Evolutionary conservation across 2,888 invertebrate species (phyloP).

Genomic region (Pseudolycoriella hygida): DNA sequence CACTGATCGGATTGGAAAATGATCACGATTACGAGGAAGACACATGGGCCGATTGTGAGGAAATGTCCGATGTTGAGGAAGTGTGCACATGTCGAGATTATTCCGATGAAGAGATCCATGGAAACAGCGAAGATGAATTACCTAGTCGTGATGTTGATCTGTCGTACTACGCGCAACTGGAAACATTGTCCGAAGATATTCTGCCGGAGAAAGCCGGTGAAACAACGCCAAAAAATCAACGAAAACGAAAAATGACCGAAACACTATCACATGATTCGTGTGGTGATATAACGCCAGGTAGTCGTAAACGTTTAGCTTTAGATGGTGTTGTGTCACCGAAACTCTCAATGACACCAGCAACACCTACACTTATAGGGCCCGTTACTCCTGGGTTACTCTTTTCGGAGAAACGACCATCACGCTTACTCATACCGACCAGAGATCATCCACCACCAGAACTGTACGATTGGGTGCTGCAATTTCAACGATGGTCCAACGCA

Average conservation of each 20-base stretch:
- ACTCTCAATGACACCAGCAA: slow-evolving; percentile 1
- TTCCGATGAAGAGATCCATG: slow-evolving; percentile 9
- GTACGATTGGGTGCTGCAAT: slow-evolving; percentile 54
- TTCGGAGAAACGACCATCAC: slow-evolving; percentile 24
- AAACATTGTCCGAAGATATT: slow-evolving; percentile 19
- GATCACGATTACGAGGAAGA: slow-evolving; percentile 16
- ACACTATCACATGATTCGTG: slow-evolving; percentile 14
- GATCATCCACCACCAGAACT: slow-evolving; percentile 65
- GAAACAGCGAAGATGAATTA: slow-evolving; percentile 12
- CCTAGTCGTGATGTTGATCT: slow-evolving; percentile 19
- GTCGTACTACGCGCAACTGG: slow-evolving; percentile 18
- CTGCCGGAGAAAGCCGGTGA: slow-evolving; percentile 13
- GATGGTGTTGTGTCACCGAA: slow-evolving; percentile 22
- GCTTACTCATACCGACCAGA: slow-evolving; percentile 50
- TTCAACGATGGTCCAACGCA: slow-evolving; percentile 72
- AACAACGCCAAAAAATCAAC: slow-evolving; percentile 15
- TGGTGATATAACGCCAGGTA: slow-evolving; percentile 13
- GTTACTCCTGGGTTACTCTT: slow-evolving; percentile 10
- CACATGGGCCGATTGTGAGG: slow-evolving; percentile 4
- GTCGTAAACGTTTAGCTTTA: slow-evolving; percentile 27
- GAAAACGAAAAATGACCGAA: slow-evolving; percentile 28
- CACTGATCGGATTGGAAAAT: slow-evolving; percentile 8
- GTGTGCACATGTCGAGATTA: slow-evolving; percentile 27
- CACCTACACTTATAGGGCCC: slow-evolving; percentile 9
- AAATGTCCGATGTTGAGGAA: slow-evolving; percentile 13